Conservation (phyloP, 2,888 invertebrate species). For the Neoaliturus tenellus region DNA sequence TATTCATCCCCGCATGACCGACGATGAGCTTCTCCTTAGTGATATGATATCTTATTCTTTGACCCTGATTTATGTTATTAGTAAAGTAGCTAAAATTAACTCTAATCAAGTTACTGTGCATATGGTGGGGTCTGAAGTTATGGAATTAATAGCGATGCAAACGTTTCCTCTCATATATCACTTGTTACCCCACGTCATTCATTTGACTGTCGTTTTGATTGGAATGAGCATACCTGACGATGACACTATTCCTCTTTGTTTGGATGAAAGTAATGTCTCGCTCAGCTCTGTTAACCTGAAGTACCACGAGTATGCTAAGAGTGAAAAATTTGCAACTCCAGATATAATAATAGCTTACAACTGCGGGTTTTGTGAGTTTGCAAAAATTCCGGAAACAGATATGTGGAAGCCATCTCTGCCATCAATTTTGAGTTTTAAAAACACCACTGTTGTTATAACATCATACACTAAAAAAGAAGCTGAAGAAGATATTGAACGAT, state of each 20-base stretch:
- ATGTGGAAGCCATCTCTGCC: conserved; percentile 19
- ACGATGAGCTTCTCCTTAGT: neutral
- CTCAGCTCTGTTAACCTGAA: neutral
- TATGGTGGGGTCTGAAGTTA: neutral
- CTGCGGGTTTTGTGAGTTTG: conserved; percentile 48
- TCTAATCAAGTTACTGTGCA: neutral
- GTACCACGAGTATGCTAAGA: conserved; percentile 42
- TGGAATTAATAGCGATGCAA: neutral
- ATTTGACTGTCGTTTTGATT: neutral
- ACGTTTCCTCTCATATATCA: neutral
- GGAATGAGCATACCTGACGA: neutral
- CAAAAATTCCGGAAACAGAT: conserved; percentile 23
- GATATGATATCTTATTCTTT: neutral
- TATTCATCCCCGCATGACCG: neutral
- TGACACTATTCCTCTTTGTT: neutral
- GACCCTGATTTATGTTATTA: neutral
- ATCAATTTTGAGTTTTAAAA: neutral
- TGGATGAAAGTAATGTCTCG: neutral
- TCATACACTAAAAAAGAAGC: conserved; percentile 7
- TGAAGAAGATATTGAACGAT: neutral
- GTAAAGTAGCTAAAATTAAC: neutral
- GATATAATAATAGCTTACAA: conserved; percentile 15
- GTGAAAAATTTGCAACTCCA: neutral
- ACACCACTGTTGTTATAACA: neutral
- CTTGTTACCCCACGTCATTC: neutral